phyloP scores from a whole-genome alignment of 2,888 invertebrate species.

The Limnephilus marmoratus region DNA sequence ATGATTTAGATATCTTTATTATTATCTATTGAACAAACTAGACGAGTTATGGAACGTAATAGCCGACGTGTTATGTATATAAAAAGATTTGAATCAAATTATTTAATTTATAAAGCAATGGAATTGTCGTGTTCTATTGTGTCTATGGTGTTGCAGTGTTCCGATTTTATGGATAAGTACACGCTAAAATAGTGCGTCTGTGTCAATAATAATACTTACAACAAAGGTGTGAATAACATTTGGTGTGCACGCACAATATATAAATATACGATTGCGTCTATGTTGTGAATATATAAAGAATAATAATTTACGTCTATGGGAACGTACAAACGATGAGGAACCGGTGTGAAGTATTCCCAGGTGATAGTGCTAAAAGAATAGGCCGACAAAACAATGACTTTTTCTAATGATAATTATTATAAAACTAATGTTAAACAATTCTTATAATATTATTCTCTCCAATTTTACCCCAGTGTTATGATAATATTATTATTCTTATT shows the following conservation, averaged over 20 bases:
- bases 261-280: constrained; percentile 8
- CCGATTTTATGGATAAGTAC: neutral
- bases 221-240: neutral
- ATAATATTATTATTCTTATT: constrained; percentile 38
- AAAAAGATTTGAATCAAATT: neutral
- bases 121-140: neutral
- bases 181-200: neutral
- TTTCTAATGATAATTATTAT: constrained; percentile 48
- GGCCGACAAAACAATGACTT: neutral
- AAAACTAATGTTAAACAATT: constrained; percentile 31
- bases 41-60: neutral
- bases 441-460: constrained; percentile 26
- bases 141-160: constrained; percentile 1
- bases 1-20: neutral
- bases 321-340: neutral
- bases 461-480: constrained; percentile 34
- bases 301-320: constrained; percentile 38
- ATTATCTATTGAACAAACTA: neutral
- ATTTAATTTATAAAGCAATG: neutral
- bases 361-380: constrained; percentile 42
- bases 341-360: constrained; percentile 39
- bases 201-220: neutral
- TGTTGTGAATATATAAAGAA: constrained; percentile 31
- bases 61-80: neutral
- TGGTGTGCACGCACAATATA: neutral